Conservation (phyloP, 2,797 vertebrate genomes). For the Falco peregrinus region DNA sequence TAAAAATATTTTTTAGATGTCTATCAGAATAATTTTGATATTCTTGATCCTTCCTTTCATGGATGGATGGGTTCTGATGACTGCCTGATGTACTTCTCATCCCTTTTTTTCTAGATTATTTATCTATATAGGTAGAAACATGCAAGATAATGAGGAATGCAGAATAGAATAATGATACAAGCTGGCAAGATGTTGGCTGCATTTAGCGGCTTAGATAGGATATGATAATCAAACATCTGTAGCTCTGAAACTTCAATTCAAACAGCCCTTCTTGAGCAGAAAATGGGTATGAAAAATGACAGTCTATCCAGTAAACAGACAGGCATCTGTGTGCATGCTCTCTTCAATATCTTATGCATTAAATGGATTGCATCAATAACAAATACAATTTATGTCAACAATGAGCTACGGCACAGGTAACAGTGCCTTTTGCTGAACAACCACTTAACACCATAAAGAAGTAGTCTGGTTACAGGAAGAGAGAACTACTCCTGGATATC, state of each 20-base stretch:
- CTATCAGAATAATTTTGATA: background rate
- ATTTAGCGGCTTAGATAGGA: background rate
- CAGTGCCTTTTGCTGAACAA: background rate
- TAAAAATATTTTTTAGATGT: background rate
- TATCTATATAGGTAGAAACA: background rate
- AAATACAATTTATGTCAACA: background rate
- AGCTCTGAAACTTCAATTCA: background rate
- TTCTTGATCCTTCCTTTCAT: background rate
- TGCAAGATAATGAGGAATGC: background rate
- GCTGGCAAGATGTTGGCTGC: background rate
- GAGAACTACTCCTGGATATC: background rate
- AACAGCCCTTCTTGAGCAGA: background rate
- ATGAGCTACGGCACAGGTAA: background rate
- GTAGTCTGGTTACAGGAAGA: background rate
- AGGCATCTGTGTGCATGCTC: background rate
- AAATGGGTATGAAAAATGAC: background rate
- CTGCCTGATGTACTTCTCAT: background rate
- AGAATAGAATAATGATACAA: background rate
- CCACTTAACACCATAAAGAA: background rate
- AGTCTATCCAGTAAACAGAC: background rate
- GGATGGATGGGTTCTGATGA: background rate
- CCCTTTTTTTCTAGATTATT: background rate
- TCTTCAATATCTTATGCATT: background rate
- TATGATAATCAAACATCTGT: conserved; percentile 17
- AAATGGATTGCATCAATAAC: background rate